These are phyloP conservation scores for Tetragnatha versicolor DNA, from an alignment of 1,140 invertebrate genomes.

Conservation along the genomic window DNA sequence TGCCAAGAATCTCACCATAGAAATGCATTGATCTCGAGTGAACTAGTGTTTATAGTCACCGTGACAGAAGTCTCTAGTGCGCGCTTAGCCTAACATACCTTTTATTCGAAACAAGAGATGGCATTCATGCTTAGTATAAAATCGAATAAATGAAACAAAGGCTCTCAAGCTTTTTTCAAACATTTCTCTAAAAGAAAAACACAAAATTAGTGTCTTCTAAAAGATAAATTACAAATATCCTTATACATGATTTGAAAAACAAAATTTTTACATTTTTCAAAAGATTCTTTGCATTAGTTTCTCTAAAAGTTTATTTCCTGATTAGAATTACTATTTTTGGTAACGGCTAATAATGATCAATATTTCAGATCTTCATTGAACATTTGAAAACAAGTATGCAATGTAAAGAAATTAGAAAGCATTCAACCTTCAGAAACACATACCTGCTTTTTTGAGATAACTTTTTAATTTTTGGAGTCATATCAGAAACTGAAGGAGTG, in stretches of 20 bases:
- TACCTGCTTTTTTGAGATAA: conserved; percentile 36
- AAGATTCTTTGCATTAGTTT: not conserved
- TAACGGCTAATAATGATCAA: no score
- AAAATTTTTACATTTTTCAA: not conserved
- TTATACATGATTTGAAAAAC: not conserved
- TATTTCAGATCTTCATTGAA: no score
- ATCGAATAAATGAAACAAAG: conserved; percentile 93
- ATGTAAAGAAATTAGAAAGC: no score
- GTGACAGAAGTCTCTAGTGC: not conserved
- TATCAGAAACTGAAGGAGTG: not conserved
- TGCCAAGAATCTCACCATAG: no score
- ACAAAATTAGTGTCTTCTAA: no score
- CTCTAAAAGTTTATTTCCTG: not conserved
- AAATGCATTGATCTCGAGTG: no score
- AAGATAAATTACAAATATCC: not conserved
- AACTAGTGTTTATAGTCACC: no score
- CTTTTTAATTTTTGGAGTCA: conserved; percentile 29
- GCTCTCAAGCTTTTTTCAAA: conserved; percentile 90
- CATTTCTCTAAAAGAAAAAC: conserved; percentile 65
- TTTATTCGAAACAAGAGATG: conserved; percentile 86
- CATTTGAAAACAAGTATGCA: no score
- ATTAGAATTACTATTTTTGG: no score
- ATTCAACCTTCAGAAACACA: no score
- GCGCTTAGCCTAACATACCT: conserved; percentile 62
- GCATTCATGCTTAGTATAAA: conserved; percentile 96